Percentiles rank a stretch among this genome's conserved stretches.
Evolutionary conservation across 2,888 invertebrate species (phyloP).

Genomic region (Amiota mariae): DNA sequence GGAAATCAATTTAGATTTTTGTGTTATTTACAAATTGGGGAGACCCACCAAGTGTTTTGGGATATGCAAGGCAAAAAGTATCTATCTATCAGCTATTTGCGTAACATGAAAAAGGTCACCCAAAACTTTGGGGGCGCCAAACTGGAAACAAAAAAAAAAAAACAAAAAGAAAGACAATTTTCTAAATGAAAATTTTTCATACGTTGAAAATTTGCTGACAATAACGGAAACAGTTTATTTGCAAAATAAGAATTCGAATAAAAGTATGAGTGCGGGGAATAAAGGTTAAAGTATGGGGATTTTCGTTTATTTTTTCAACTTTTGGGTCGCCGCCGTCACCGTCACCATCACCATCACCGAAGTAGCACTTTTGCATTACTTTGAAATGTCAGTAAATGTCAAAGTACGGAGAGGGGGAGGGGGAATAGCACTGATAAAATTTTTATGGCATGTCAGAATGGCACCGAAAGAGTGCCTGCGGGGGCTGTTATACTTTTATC

Average conservation of each 20-base stretch:
- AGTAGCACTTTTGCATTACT: slow-evolving; percentile 46
- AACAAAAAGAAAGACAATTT: slow-evolving; percentile 40
- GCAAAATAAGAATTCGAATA: not conserved
- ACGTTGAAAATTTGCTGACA: slow-evolving; percentile 32
- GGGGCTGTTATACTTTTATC: slow-evolving; percentile 44
- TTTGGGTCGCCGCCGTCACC: slow-evolving; percentile 39
- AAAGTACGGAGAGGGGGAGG: slow-evolving; percentile 56
- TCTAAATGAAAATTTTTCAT: slow-evolving; percentile 55
- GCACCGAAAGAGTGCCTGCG: slow-evolving; percentile 44
- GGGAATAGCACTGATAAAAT: slow-evolving; percentile 57
- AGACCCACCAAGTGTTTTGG: not conserved
- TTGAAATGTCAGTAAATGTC: slow-evolving; percentile 66
- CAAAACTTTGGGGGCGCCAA: slow-evolving; percentile 26
- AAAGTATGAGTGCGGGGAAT: slow-evolving; percentile 4
- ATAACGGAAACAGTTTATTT: slow-evolving; percentile 26
- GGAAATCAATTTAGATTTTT: slow-evolving; percentile 61
- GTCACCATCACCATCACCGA: too few species aligned
- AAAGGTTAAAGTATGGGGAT: slow-evolving; percentile 22
- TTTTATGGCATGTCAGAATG: slow-evolving; percentile 65
- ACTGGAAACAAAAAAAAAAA: slow-evolving; percentile 40
- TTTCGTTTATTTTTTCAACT: slow-evolving; percentile 16
- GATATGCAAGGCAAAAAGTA: not conserved
- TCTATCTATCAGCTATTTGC: not conserved
- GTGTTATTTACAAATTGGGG: not conserved
- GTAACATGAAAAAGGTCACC: slow-evolving; percentile 54